A percentile compares a stretch with the other conserved stretches of the same genome.
Conservation (phyloP, 2,888 invertebrate genomes). For the Yponomeuta cagnagella region DNA sequence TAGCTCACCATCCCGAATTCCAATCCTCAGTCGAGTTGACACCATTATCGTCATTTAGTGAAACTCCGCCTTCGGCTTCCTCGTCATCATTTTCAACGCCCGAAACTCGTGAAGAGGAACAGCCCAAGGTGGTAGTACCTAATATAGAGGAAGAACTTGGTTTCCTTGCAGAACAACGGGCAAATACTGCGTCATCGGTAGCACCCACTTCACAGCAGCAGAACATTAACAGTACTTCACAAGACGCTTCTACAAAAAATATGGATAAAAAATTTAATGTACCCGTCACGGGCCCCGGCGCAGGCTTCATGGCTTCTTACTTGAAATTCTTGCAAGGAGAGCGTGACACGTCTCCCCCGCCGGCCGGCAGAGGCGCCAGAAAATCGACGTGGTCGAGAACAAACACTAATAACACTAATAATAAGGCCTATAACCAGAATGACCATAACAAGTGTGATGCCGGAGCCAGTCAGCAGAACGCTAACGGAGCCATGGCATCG, state of each 20-base stretch:
- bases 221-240: constrained; percentile 65
- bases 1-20: constrained; percentile 81
- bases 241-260: constrained; percentile 67
- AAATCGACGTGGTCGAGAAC: constrained; percentile 80
- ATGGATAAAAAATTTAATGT: constrained; percentile 78
- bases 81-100: constrained; percentile 73
- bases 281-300: constrained; percentile 77
- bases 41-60: constrained; percentile 74
- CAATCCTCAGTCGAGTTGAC: constrained; percentile 80
- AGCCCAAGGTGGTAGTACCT: constrained; percentile 90
- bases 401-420: constrained; percentile 54
- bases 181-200: constrained; percentile 68
- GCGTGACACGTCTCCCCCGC: constrained; percentile 87
- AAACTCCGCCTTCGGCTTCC: constrained; percentile 76
- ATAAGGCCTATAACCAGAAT: constrained; percentile 53
- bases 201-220: constrained; percentile 71
- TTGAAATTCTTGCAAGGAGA: constrained; percentile 90
- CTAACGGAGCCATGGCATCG: constrained; percentile 60
- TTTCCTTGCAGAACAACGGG: constrained; percentile 81
- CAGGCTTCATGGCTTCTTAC: constrained; percentile 92
- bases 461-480: constrained; percentile 52
- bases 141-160: constrained; percentile 92
- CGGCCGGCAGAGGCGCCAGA: constrained; percentile 79
- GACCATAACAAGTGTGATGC: constrained; percentile 61
- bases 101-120: constrained; percentile 79